Evolutionary conservation across 2,888 invertebrate species (phyloP), one percentile per base, ranked within the genome.

Genomic region (Peribatodes rhomboidaria): DNA sequence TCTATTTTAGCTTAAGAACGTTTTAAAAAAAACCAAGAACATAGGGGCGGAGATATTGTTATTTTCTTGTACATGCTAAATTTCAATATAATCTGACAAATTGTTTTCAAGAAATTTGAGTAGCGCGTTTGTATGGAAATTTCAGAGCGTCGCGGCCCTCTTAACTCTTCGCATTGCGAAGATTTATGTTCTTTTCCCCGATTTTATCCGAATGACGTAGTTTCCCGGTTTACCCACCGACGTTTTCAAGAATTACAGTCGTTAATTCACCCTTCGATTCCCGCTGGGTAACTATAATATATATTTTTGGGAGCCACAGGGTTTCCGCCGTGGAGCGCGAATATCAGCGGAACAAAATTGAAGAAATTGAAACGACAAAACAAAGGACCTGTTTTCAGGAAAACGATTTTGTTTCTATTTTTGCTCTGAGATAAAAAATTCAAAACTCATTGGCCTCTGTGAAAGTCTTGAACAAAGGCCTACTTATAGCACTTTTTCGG

Each of bases 261-360:
- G 55, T 60, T 56, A 60, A 56, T 65, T 46, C 37, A 16, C 18
- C 35, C 20, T 42, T 35, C 47, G 54, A 60, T 55, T 64, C 41
- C 44, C 35, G 55, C 9, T 47, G 16, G 20, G 13, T 20, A 22
- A 35, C 22, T 46, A 13, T 18, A 8, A 11, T 37, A 31, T 27
- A 53, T 54, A 37, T 37, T 42, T 27, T 35, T n/a, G 8, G 41
- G 46, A 31, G 8, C 42, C 33, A 16, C 42, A 31, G 56, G 50
- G 44, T 52, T 42, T 56, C 13, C 16, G 20, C n/a, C 18, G 6
- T n/a, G n/a, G 16, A 2, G 22, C 2, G 33, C 33, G 22, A 37
- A 33, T 31, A 11, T 37, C 52, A 4, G 22, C 16, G 27, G 10
- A 44, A 55, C 35, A 20, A 35, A 33, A 44, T 59, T 50, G 35